phyloP scores from a whole-genome alignment of 2,797 vertebrate species.

The Picus viridis region DNA sequence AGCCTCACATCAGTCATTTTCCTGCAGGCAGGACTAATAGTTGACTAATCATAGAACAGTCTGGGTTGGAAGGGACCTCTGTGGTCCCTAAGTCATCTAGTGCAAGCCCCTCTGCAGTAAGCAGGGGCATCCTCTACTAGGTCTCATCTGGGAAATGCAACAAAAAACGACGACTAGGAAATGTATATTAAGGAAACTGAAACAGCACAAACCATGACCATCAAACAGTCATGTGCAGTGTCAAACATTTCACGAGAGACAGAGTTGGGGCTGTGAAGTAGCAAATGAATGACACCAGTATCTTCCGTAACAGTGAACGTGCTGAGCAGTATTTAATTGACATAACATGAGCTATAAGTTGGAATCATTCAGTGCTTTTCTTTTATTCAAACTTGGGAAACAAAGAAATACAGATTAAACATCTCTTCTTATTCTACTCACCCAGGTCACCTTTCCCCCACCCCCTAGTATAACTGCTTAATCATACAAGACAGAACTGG shows the following conservation, averaged over 20 bases:
- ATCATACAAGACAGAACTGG: background rate
- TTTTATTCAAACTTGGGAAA: background rate
- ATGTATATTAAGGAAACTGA: fast-evolving
- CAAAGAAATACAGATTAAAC: background rate
- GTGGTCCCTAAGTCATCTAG: too few relatives aligned
- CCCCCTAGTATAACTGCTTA: background rate
- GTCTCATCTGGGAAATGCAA: fast-evolving
- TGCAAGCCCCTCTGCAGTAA: too few relatives aligned
- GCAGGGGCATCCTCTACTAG: too few relatives aligned
- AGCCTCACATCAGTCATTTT: background rate
- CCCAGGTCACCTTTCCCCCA: background rate
- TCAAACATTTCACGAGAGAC: too few relatives aligned
- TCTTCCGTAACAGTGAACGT: fast-evolving
- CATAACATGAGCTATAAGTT: background rate
- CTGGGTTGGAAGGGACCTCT: too few relatives aligned
- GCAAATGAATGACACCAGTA: fast-evolving
- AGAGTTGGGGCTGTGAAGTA: fast-evolving
- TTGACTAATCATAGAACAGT: too few relatives aligned
- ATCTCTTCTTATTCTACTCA: background rate
- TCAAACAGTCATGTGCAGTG: fast-evolving
- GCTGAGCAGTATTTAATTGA: background rate
- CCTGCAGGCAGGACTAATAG: background rate
- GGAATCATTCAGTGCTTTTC: background rate
- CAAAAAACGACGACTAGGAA: background rate
- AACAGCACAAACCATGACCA: background rate